Evolutionary conservation across 2,113 vertebrate species (phyloP).

Genomic region (Gasterosteus nipponicus): DNA sequence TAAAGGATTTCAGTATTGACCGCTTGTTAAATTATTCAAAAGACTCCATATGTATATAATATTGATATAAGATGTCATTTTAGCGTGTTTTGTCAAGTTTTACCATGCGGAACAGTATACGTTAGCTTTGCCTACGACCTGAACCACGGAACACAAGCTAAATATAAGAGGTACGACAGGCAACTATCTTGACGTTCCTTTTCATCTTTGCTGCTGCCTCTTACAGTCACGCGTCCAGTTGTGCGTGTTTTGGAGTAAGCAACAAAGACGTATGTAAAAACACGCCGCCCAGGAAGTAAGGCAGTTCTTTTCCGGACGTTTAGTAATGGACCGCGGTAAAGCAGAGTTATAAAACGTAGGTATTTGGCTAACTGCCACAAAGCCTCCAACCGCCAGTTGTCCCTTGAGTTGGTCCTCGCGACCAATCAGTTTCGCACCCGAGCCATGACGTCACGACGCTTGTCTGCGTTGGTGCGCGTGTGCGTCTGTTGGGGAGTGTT

Average conservation of each 20-base stretch:
- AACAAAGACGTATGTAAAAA: background rate
- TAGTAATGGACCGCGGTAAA: background rate
- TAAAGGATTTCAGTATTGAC: background rate
- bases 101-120: background rate
- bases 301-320: background rate
- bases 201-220: slow-evolving; percentile 17
- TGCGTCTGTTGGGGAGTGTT: slow-evolving; percentile 41
- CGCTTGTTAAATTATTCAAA: no score
- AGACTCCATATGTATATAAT: background rate
- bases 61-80: background rate
- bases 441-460: slow-evolving; percentile 23
- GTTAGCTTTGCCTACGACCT: no score
- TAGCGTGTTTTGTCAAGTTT: background rate
- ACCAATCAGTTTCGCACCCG: slow-evolving; percentile 20
- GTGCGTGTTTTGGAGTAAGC: slow-evolving; percentile 4
- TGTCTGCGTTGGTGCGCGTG: background rate
- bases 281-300: slow-evolving; percentile 14
- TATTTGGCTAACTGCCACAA: slow-evolving; percentile 5
- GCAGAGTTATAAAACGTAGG: background rate
- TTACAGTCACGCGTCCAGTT: slow-evolving; percentile 8
- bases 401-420: background rate
- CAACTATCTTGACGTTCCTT: slow-evolving; percentile 24
- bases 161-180: no score
- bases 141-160: background rate
- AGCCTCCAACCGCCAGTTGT: background rate